Evolutionary conservation across 2,113 vertebrate species (phyloP).

Genomic region (Sebastes schlegelii): DNA sequence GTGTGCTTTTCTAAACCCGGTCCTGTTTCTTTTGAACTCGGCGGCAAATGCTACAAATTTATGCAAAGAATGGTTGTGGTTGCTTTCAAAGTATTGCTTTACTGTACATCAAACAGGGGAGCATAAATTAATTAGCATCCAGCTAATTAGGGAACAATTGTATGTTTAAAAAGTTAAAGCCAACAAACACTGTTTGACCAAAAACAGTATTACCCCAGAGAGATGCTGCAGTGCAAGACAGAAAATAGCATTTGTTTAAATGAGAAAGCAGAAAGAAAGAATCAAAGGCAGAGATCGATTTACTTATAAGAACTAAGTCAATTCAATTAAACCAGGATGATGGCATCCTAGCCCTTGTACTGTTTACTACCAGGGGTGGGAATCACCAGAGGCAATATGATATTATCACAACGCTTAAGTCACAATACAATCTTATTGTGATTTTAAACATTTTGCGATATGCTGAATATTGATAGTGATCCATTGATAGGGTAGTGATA

Average conservation of each 20-base stretch:
- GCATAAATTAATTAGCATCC: constrained; percentile 81
- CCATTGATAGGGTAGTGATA: too few relatives aligned
- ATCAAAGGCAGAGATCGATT: constrained; percentile 26
- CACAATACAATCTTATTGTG: too few relatives aligned
- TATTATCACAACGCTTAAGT: too few relatives aligned
- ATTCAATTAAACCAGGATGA: constrained; percentile 19
- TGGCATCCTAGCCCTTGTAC: neutral
- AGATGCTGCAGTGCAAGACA: constrained; percentile 51
- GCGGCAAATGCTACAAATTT: constrained; percentile 80
- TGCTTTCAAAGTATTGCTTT: constrained; percentile 82
- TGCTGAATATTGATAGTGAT: too few relatives aligned
- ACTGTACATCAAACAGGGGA: constrained; percentile 82
- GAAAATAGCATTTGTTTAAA: constrained; percentile 67
- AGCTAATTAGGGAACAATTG: constrained; percentile 86
- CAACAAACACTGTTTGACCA: constrained; percentile 77
- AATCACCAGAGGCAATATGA: too few relatives aligned
- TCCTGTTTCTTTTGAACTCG: constrained; percentile 85
- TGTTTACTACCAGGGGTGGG: constrained; percentile 10
- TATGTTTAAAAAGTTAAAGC: constrained; percentile 85
- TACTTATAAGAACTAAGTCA: constrained; percentile 28
- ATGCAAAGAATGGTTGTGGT: constrained; percentile 72
- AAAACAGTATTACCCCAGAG: constrained; percentile 79
- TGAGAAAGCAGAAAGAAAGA: constrained; percentile 35
- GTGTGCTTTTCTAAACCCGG: constrained; percentile 74
- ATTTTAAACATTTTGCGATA: too few relatives aligned